phyloP scores from a whole-genome alignment of 1,140 invertebrate species.

The Chionoecetes opilio region DNA sequence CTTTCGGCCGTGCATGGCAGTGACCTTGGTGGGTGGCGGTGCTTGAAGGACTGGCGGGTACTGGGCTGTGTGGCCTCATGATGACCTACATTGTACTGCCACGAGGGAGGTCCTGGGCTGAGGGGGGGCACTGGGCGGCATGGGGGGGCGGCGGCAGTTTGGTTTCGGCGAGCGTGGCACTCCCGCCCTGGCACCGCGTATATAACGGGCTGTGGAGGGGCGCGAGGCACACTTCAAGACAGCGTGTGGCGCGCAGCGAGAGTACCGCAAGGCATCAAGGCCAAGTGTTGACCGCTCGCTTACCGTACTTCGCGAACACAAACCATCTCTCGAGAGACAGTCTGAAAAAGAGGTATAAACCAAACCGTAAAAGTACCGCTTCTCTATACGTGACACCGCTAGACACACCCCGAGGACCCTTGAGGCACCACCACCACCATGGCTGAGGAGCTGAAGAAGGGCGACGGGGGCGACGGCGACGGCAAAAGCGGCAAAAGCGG shows the following conservation, averaged over 20 bases:
- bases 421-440: constrained; percentile 39
- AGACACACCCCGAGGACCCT: not conserved
- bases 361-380: not conserved
- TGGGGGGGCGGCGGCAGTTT: not conserved
- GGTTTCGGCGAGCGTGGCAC: not conserved
- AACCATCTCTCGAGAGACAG: not conserved
- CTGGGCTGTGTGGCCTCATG: not conserved
- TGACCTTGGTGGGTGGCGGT: not conserved
- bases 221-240: not conserved
- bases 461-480: not conserved
- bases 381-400: not conserved
- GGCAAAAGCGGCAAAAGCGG: not conserved
- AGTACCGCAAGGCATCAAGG: not conserved
- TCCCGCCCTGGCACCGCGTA: not conserved
- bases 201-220: not conserved
- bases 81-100: not conserved
- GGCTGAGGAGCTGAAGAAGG: constrained; percentile 46
- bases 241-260: not conserved
- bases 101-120: not conserved
- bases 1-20: not conserved
- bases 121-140: not conserved
- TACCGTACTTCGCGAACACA: not conserved
- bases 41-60: not conserved
- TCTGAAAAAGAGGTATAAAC: not conserved
- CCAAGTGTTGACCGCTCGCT: not conserved